Conservation (phyloP, 2,797 vertebrate genomes). For the Huso huso region DNA sequence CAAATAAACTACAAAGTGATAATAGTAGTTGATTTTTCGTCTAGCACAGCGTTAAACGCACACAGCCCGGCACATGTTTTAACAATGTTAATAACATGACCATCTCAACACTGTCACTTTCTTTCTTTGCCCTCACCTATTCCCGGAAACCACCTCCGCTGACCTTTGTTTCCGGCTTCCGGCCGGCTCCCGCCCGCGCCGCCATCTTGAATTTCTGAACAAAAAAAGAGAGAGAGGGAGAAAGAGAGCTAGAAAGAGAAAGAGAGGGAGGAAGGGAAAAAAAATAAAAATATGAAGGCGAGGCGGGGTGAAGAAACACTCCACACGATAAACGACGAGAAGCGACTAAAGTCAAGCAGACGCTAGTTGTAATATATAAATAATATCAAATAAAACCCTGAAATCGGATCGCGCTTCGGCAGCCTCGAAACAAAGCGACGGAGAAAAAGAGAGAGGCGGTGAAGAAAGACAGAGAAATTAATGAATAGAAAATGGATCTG, state of each 20-base stretch:
- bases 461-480: neutral
- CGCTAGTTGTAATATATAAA: too few species aligned
- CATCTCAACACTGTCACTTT: neutral
- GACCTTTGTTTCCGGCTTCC: constrained; percentile 52
- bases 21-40: too few species aligned
- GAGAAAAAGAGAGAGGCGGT: neutral
- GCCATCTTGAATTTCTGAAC: constrained; percentile 72
- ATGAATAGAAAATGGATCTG: neutral
- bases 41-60: too few species aligned
- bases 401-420: neutral
- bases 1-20: too few species aligned
- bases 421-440: neutral
- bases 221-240: constrained; percentile 50
- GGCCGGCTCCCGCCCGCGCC: constrained; percentile 63
- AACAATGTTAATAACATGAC: constrained; percentile 4
- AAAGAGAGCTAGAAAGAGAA: constrained; percentile 36
- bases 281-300: constrained; percentile 27
- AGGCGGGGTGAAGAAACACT: constrained; percentile 35
- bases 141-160: constrained; percentile 10
- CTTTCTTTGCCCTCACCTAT: neutral
- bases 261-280: neutral
- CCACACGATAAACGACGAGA: constrained; percentile 8
- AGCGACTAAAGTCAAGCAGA: neutral
- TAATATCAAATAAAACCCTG: neutral
- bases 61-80: too few species aligned